Base-by-base conservation (phyloP, 1,140 invertebrate species). In the Drosophila saltans region DNA sequence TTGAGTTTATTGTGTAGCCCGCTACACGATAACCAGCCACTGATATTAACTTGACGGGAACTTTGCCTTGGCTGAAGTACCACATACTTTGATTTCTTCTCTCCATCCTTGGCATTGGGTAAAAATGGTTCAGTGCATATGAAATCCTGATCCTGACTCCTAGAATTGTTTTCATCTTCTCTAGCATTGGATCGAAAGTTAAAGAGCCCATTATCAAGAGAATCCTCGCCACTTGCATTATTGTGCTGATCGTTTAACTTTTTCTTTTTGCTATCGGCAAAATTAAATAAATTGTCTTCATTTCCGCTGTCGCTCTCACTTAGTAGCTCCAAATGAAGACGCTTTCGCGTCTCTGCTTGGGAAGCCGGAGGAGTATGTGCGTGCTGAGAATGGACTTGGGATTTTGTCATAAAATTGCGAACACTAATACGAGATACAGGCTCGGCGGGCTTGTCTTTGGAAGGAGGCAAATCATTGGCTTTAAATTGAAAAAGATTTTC, bases 1-100 rank as follows among this genome's bases (percentile, higher is more conserved):
- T 82, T 83, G 10, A 68, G 45, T 10, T 80, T 60, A 11, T 55
- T 52, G 26, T 73, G 69, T 57, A 86, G 75, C 69, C 83, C 71
- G 83, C 80, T 84, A 69, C 83, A 74, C 1, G 83, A 82, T 26
- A 91, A 48, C 90, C 90, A 91, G 28, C 71, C 83, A 41, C 75
- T 77, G 1, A 70, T 39, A 24, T 83, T 68, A 26, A 91, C 58
- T 69, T 78, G 81, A 8, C 60, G 55, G 1, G 81, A 66, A 4
- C 65, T 21, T 8, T 66, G 55, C 66, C 68, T 84, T 4, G 78
- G 75, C 52, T 80, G 73, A 5, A 55, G 57, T 8, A 90, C 69
- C 21, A 88, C 28, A 26, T 90, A 90, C 39, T 69, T 89, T 6
- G 84, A 89, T 66, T 72, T 67, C 1, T 33, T 30, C 10, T 69